Conservation (phyloP, 2,888 invertebrate genomes). For the Drosophila cognata region DNA sequence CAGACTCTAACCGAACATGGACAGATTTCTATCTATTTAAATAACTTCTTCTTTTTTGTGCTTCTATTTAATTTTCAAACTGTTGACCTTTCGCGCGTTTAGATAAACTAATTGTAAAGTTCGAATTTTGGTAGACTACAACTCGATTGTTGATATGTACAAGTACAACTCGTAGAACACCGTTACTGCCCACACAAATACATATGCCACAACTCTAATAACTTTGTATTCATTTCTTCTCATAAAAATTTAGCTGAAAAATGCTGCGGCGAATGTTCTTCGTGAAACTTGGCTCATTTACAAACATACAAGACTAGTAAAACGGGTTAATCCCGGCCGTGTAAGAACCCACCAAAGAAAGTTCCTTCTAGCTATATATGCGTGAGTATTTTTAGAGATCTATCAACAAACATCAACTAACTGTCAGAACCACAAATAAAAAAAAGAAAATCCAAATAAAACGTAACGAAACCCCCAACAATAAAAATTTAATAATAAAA, state of each 20-base stretch:
- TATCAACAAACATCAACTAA: constrained; percentile 73
- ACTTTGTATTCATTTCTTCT: constrained; percentile 84
- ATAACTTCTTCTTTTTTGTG: background rate
- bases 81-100: background rate
- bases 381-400: constrained; percentile 88
- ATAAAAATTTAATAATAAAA: constrained; percentile 19
- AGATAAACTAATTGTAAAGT: background rate
- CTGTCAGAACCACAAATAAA: constrained; percentile 63
- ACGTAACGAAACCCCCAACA: constrained; percentile 26
- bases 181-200: constrained; percentile 13
- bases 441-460: constrained; percentile 1
- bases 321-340: constrained; percentile 97
- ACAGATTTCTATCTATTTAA: constrained; percentile 1
- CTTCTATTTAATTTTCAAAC: background rate
- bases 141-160: constrained; percentile 8
- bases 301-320: constrained; percentile 99
- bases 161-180: constrained; percentile 25
- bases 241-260: constrained; percentile 93
- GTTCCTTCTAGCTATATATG: constrained; percentile 99
- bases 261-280: constrained; percentile 99
- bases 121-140: constrained; percentile 1
- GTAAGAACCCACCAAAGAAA: constrained; percentile 99
- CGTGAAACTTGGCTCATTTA: constrained; percentile 99
- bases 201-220: constrained; percentile 66
- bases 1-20: background rate